Evolutionary conservation across 1,140 invertebrate genomes (phyloP).

Genomic region (Caenorhabditis latens): DNA sequence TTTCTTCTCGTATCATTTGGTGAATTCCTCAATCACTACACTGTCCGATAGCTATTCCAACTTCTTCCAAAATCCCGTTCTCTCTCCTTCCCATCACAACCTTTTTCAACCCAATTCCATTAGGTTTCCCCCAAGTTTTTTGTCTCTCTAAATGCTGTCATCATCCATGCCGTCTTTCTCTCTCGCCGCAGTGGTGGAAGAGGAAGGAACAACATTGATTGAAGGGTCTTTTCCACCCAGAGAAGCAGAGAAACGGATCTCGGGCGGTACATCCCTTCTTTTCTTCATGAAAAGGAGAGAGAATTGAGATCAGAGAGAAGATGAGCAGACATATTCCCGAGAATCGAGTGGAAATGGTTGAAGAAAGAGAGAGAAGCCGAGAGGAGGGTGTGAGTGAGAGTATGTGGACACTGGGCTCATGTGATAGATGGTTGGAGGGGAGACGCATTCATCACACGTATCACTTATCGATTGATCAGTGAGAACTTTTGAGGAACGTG

Average conservation of each 20-base stretch:
- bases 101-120: background rate
- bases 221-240: slow-evolving; percentile 22
- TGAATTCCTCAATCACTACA: no score
- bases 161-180: slow-evolving; percentile 35
- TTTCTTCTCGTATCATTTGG: no score
- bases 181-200: background rate
- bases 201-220: slow-evolving; percentile 33
- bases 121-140: slow-evolving; percentile 24
- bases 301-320: background rate
- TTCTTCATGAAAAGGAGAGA: background rate
- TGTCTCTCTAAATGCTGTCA: background rate
- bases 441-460: slow-evolving; percentile 6
- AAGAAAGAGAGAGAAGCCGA: background rate
- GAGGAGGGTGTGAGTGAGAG: background rate
- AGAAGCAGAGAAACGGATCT: slow-evolving; percentile 51
- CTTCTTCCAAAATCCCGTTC: no score
- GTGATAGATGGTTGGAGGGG: slow-evolving; percentile 11
- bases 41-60: no score
- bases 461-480: slow-evolving; percentile 14
- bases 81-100: no score
- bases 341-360: slow-evolving; percentile 48
- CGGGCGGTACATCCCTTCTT: slow-evolving; percentile 40
- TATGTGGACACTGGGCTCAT: slow-evolving; percentile 51
- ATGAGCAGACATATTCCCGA: slow-evolving; percentile 15
- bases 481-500: background rate